phyloP scores from a whole-genome alignment of 2,888 invertebrate species.

The Aphidius colemani region DNA sequence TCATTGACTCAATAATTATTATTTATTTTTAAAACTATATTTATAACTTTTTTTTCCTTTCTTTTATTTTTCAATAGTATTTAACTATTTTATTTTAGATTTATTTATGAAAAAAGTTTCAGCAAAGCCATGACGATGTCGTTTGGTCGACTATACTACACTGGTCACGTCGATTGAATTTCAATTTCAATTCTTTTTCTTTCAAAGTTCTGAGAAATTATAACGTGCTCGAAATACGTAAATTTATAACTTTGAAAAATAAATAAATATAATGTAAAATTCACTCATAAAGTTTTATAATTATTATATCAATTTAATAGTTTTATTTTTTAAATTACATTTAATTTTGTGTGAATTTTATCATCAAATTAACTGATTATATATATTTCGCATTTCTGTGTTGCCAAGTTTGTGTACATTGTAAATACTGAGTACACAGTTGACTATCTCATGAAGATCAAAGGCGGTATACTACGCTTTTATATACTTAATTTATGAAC shows the following conservation, averaged over 20 bases:
- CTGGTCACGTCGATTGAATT: slow-evolving; percentile 37
- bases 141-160: slow-evolving; percentile 8
- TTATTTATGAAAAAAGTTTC: neutral
- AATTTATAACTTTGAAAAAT: neutral
- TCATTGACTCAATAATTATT: slow-evolving; percentile 29
- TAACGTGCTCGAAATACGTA: slow-evolving; percentile 15
- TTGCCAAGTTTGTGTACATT: neutral
- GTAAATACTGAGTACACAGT: slow-evolving; percentile 30
- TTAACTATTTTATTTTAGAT: neutral
- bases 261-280: neutral
- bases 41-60: neutral
- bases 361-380: no score
- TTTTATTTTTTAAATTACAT: neutral
- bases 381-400: no score
- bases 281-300: no score
- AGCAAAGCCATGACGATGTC: neutral
- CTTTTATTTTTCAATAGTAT: neutral
- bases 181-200: slow-evolving; percentile 11
- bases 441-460: slow-evolving; percentile 47
- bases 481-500: slow-evolving; percentile 56
- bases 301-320: neutral
- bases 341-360: no score
- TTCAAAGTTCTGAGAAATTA: slow-evolving; percentile 2
- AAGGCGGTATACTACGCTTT: slow-evolving; percentile 52
- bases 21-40: neutral